A percentile compares a stretch with the other conserved stretches of the same genome.
Conservation (phyloP, 2,797 vertebrate species). For the Spheniscus humboldti region DNA sequence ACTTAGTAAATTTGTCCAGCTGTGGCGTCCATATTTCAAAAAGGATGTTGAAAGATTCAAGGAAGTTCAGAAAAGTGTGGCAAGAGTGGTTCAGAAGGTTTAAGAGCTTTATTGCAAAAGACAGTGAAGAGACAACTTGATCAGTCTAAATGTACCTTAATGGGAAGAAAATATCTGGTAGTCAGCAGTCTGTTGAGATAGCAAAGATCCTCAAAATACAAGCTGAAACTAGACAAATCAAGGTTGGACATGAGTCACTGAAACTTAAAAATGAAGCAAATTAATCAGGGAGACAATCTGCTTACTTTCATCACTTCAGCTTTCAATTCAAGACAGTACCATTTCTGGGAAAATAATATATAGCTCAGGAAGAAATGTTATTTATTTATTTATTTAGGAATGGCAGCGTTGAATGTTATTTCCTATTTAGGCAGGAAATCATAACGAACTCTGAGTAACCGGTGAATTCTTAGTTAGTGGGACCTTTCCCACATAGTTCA, state of each 20-base stretch:
- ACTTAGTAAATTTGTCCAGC: background rate
- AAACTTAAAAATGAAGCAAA: background rate
- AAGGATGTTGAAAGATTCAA: slow-evolving; percentile 30
- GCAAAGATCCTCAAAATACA: background rate
- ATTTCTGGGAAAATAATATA: background rate
- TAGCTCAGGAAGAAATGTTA: background rate
- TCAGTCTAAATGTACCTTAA: background rate
- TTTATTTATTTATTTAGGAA: background rate
- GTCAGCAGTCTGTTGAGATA: background rate
- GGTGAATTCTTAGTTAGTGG: background rate
- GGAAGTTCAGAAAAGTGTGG: background rate
- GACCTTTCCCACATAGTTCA: background rate
- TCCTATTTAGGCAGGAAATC: background rate
- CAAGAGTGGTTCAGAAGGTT: background rate
- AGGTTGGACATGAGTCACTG: background rate
- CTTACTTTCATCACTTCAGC: background rate
- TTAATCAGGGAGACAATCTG: background rate
- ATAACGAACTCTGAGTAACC: background rate
- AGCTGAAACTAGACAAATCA: background rate
- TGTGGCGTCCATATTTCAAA: slow-evolving; percentile 38
- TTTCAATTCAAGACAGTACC: background rate
- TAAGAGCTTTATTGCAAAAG: slow-evolving; percentile 17
- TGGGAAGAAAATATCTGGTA: background rate
- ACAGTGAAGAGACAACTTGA: background rate
- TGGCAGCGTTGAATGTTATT: background rate